These are phyloP conservation scores for Platorchestia sp. DNA, from an alignment of 1,140 invertebrate species.

Conservation along the genomic window DNA sequence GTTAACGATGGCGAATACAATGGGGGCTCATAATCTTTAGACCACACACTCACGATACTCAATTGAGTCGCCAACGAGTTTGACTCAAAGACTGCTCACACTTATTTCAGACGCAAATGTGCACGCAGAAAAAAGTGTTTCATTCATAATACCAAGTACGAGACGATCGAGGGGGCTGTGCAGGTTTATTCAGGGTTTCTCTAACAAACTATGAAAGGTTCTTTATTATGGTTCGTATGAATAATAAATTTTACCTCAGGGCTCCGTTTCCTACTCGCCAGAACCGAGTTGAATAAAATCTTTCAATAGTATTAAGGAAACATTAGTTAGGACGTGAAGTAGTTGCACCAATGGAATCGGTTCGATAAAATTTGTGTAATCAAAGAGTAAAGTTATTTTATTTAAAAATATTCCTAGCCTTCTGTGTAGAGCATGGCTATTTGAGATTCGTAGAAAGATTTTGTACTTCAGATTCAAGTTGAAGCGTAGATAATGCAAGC, in stretches of 20 bases:
- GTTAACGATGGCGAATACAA: neutral
- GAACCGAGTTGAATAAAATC: too few species aligned
- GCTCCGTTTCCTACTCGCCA: too few species aligned
- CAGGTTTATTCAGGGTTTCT: neutral
- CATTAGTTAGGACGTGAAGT: neutral
- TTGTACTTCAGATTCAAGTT: neutral
- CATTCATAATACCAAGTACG: neutral
- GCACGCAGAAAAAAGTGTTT: neutral
- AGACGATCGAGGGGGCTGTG: neutral
- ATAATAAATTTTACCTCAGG: neutral
- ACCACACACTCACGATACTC: slow-evolving; percentile 41
- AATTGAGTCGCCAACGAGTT: slow-evolving; percentile 14
- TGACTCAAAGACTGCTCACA: neutral
- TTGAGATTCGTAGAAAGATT: too few species aligned
- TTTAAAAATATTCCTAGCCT: neutral
- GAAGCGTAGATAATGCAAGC: neutral
- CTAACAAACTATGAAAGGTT: neutral
- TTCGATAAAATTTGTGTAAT: neutral
- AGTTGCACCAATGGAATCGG: neutral
- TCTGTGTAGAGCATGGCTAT: neutral
- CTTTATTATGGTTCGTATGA: neutral
- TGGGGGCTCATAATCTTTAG: neutral
- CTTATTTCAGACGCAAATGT: neutral
- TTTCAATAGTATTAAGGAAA: neutral
- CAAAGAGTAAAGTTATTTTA: neutral